phyloP scores from a whole-genome alignment of 1,140 invertebrate genomes.

The Drosophila teissieri region DNA sequence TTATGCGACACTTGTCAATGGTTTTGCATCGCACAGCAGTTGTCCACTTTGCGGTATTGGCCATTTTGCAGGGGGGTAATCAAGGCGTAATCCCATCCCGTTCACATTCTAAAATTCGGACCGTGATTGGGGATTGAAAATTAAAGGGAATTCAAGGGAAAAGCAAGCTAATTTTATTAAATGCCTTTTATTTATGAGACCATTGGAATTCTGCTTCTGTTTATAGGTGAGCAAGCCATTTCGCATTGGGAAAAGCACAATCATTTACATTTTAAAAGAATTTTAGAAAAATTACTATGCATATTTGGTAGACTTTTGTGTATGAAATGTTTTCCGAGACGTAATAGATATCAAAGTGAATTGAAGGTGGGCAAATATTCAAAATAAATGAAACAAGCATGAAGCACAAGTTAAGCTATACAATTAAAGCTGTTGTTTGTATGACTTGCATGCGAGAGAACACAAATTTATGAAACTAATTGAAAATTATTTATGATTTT shows the following conservation, averaged over 20 bases:
- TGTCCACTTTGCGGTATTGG: conserved; percentile 13
- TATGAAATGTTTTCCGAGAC: no score
- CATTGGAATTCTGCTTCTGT: not conserved
- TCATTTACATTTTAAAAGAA: conserved; percentile 4
- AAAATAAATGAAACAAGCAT: no score
- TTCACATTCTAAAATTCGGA: not conserved
- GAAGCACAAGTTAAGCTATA: no score
- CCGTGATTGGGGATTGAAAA: not conserved
- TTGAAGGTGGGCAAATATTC: no score
- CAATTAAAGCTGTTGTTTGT: no score
- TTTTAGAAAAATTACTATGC: conserved; percentile 2
- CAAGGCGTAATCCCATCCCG: conserved; percentile 12
- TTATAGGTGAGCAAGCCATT: conserved; percentile 3
- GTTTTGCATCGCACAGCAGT: conserved; percentile 51
- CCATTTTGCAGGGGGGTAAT: conserved; percentile 25
- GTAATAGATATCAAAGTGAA: no score
- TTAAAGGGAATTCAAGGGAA: conserved; percentile 11
- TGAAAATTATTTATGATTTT: no score
- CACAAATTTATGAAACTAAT: no score
- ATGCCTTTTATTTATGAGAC: not conserved
- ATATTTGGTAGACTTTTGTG: no score
- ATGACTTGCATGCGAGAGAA: no score
- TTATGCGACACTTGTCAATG: conserved; percentile 76
- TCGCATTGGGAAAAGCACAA: not conserved
- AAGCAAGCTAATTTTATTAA: not conserved